A percentile compares a stretch with the other conserved stretches of the same genome.
Evolutionary conservation across 1,140 invertebrate species (phyloP).

Genomic region (Octopus bimaculoides): DNA sequence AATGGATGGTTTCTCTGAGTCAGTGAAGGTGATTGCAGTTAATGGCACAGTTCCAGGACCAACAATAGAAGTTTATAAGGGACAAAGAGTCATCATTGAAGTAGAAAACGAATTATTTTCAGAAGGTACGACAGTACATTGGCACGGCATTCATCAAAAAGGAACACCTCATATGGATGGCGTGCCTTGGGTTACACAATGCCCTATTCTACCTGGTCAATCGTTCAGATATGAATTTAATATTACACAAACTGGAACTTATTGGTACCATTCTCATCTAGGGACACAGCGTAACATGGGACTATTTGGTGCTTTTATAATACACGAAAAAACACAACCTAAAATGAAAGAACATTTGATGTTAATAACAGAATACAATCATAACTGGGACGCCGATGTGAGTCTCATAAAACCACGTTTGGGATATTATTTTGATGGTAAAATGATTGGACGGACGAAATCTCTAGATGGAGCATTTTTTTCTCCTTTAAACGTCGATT

Average conservation of each 20-base stretch:
- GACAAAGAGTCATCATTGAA: constrained; percentile 8
- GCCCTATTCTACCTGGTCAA: constrained; percentile 27
- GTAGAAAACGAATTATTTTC: constrained; percentile 9
- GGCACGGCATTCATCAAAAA: constrained; percentile 42
- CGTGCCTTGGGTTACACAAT: constrained; percentile 44
- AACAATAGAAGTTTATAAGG: constrained; percentile 8
- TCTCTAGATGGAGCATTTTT: constrained; percentile 17
- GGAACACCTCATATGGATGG: constrained; percentile 42
- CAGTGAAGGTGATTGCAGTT: background rate
- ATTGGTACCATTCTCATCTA: background rate
- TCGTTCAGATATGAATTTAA: constrained; percentile 55
- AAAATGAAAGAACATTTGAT: constrained; percentile 38
- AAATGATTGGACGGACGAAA: background rate
- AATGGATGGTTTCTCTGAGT: background rate
- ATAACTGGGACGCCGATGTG: constrained; percentile 30
- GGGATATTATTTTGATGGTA: constrained; percentile 54
- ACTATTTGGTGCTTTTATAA: constrained; percentile 37
- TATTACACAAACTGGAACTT: constrained; percentile 24
- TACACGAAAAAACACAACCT: constrained; percentile 26
- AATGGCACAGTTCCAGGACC: constrained; percentile 15
- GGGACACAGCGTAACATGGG: constrained; percentile 24
- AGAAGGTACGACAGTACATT: constrained; percentile 58
- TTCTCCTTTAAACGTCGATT: constrained; percentile 23
- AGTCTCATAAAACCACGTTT: constrained; percentile 32
- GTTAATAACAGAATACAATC: constrained; percentile 40